A percentile compares a stretch with the other conserved stretches of the same genome.
Conservation (phyloP, 1,140 invertebrate species). For the Drosophila sp. region DNA sequence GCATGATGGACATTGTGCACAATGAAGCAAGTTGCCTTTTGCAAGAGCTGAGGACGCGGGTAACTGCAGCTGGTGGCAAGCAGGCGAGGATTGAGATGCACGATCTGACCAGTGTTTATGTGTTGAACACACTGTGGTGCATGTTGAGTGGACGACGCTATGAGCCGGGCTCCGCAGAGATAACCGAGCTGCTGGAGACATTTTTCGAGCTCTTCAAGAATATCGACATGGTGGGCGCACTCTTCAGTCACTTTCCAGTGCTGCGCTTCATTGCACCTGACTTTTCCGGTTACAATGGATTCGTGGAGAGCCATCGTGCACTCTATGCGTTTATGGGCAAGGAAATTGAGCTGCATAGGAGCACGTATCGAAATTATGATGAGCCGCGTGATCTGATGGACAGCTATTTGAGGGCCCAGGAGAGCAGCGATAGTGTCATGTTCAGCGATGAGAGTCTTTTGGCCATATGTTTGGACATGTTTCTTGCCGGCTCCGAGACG, state of each 20-base stretch:
- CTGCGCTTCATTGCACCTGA: conserved; percentile 90
- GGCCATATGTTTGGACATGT: conserved; percentile 92
- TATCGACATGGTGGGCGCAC: conserved; percentile 91
- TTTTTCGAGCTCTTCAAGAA: conserved; percentile 89
- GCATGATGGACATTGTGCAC: conserved; percentile 90
- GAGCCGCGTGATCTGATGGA: conserved; percentile 94
- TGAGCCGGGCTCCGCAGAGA: conserved; percentile 88
- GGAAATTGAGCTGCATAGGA: conserved; percentile 91
- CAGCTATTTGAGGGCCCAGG: conserved; percentile 90
- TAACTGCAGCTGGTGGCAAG: conserved; percentile 71
- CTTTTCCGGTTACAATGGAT: conserved; percentile 90
- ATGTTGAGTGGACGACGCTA: conserved; percentile 93
- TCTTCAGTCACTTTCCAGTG: conserved; percentile 92
- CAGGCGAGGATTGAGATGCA: conserved; percentile 87
- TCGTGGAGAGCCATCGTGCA: conserved; percentile 88
- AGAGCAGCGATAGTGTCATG: conserved; percentile 84
- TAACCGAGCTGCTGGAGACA: conserved; percentile 88
- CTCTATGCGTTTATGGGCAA: conserved; percentile 90
- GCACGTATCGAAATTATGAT: conserved; percentile 86
- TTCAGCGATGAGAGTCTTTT: conserved; percentile 89
- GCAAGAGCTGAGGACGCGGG: conserved; percentile 85
- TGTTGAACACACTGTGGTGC: conserved; percentile 94
- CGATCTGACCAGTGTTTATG: conserved; percentile 90
- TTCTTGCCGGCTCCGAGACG: conserved; percentile 93
- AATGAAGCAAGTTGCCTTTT: conserved; percentile 88